Evolutionary conservation across 2,888 invertebrate species (phyloP).

Genomic region (Euzetes globulus): DNA sequence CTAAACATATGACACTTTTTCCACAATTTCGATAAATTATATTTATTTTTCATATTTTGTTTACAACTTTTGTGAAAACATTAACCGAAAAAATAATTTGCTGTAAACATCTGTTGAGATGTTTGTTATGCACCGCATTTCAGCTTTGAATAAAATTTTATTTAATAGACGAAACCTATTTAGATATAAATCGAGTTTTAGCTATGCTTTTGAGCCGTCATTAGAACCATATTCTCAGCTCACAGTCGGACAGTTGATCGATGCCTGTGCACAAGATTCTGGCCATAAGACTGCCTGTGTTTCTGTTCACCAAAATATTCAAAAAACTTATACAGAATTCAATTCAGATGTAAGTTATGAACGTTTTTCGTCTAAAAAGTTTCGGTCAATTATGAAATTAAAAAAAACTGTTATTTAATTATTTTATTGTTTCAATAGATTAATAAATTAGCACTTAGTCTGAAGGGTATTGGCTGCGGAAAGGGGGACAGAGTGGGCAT

Average conservation of each 20-base stretch:
- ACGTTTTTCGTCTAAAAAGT: too few species aligned
- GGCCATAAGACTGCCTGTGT: conserved; percentile 45
- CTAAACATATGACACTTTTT: too few species aligned
- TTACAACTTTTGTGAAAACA: too few species aligned
- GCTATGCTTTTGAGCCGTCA: conserved; percentile 54
- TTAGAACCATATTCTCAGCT: conserved; percentile 51
- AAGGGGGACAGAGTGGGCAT: conserved; percentile 68
- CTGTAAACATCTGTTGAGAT: background rate
- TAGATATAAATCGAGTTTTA: conserved; percentile 51
- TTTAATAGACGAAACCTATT: background rate
- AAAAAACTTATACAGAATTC: conserved; percentile 33
- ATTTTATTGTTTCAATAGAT: conserved; percentile 50
- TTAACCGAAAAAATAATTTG: too few species aligned
- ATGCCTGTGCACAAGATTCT: conserved; percentile 52
- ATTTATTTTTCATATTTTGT: too few species aligned
- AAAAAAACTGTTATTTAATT: background rate
- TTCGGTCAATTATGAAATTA: background rate
- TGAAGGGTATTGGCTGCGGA: conserved; percentile 60
- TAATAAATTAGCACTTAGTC: conserved; percentile 63
- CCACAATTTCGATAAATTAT: too few species aligned
- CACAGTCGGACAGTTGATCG: conserved; percentile 57
- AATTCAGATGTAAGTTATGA: conserved; percentile 32
- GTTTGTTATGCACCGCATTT: background rate
- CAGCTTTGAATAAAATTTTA: too few species aligned
- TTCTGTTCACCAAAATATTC: conserved; percentile 24